phyloP scores from a whole-genome alignment of 37 sponge, comb jelly and placozoan species.

The Cliona cf. orientalis region DNA sequence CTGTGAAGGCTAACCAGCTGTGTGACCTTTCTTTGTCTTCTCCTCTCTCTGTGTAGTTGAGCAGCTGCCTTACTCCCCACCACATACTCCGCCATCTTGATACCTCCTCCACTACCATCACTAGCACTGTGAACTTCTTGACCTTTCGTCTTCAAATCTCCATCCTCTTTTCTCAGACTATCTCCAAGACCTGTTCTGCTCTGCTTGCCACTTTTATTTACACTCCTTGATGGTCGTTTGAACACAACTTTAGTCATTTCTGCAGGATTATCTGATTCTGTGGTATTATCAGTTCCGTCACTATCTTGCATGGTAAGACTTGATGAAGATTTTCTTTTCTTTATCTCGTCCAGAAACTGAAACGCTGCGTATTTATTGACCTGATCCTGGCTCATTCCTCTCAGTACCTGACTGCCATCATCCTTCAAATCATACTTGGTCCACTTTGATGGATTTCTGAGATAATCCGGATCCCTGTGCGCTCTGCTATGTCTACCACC shows the following conservation, averaged over 20 bases:
- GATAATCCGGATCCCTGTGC: not conserved
- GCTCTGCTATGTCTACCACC: too few species aligned
- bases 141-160: not conserved
- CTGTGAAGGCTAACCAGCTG: too few species aligned
- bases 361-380: conserved; percentile 53
- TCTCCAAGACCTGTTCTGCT: not conserved
- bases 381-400: conserved; percentile 48
- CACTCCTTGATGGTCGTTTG: conserved; percentile 14
- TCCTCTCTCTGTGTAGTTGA: not conserved
- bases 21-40: not conserved
- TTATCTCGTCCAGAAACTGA: conserved; percentile 48
- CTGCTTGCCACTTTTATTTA: not conserved
- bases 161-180: not conserved
- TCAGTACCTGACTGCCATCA: conserved; percentile 37
- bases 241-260: not conserved
- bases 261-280: too few species aligned
- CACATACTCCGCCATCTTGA: conserved; percentile 4
- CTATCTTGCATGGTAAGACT: too few species aligned
- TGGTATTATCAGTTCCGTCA: too few species aligned
- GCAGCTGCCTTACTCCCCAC: not conserved
- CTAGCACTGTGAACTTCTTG: too few species aligned
- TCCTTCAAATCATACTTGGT: conserved; percentile 61
- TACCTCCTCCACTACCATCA: not conserved
- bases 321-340: conserved; percentile 25
- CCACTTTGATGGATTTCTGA: conserved; percentile 37